phyloP scores from a whole-genome alignment of 2,797 vertebrate genomes.

The Sciurus vulgaris region DNA sequence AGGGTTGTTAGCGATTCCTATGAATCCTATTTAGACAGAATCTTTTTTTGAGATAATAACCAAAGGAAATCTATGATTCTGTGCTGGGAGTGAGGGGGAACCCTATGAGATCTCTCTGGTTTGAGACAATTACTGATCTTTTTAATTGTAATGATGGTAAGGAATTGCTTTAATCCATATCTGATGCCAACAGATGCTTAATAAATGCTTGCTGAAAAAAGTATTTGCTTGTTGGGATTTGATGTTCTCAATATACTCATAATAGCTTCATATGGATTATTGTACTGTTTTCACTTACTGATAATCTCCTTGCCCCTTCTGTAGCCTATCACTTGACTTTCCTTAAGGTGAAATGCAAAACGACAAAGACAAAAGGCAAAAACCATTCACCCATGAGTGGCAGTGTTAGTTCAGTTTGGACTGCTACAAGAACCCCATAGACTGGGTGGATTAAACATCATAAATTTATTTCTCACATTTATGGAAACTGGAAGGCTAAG shows the following conservation, averaged over 20 bases:
- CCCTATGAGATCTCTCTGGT: background rate
- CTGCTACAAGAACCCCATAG: too few relatives aligned
- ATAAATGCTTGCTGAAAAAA: background rate
- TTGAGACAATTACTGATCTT: background rate
- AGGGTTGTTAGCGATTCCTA: background rate
- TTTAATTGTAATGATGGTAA: background rate
- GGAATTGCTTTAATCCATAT: background rate
- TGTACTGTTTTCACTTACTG: background rate
- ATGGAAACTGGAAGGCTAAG: background rate
- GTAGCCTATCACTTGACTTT: background rate
- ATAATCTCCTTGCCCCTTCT: background rate
- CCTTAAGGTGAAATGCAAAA: background rate
- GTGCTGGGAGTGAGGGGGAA: background rate
- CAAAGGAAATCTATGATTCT: background rate
- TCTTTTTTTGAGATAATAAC: background rate
- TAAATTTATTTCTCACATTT: background rate
- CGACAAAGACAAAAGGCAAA: background rate
- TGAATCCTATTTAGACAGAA: background rate
- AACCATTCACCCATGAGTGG: background rate
- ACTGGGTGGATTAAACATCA: background rate
- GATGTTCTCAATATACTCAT: background rate
- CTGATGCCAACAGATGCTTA: background rate
- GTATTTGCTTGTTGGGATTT: background rate
- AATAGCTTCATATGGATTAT: background rate
- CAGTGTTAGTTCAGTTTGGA: background rate